Evolutionary conservation across 2,888 invertebrate species (phyloP).

Genomic region (Syritta pipiens): DNA sequence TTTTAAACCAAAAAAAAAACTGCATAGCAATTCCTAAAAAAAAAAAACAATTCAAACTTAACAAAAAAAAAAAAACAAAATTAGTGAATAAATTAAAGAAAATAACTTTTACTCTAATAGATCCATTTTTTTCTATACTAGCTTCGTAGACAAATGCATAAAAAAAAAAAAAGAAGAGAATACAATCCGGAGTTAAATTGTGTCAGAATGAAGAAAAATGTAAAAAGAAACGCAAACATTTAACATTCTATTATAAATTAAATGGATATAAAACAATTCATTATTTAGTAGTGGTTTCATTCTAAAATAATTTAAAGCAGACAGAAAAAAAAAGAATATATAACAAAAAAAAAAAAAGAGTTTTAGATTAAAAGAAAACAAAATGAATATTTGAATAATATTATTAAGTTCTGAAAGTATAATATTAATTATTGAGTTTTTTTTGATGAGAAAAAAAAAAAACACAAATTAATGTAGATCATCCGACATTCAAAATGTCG

Average conservation of each 20-base stretch:
- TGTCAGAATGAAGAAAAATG: conserved; percentile 66
- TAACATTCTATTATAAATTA: conserved; percentile 61
- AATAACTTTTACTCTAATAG: conserved; percentile 68
- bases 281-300: conserved; percentile 68
- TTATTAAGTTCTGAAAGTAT: conserved; percentile 53
- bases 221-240: conserved; percentile 58
- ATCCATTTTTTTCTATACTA: conserved; percentile 68
- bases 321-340: conserved; percentile 65
- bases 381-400: conserved; percentile 44
- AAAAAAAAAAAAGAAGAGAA: conserved; percentile 41
- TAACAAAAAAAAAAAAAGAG: conserved; percentile 56
- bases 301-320: conserved; percentile 58
- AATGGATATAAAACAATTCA: conserved; percentile 70
- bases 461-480: conserved; percentile 30
- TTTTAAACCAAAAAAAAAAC: conserved; percentile 38
- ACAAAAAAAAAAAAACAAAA: conserved; percentile 40
- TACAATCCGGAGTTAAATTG: conserved; percentile 42
- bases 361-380: conserved; percentile 56
- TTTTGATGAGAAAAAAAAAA: conserved; percentile 36
- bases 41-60: conserved; percentile 33
- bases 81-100: conserved; percentile 59
- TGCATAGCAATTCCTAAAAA: conserved; percentile 58
- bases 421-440: conserved; percentile 52
- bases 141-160: conserved; percentile 68
- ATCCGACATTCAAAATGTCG: conserved; percentile 65